Base-by-base conservation (phyloP, 2,888 invertebrate species). In the Drosophila nigritarsus region DNA sequence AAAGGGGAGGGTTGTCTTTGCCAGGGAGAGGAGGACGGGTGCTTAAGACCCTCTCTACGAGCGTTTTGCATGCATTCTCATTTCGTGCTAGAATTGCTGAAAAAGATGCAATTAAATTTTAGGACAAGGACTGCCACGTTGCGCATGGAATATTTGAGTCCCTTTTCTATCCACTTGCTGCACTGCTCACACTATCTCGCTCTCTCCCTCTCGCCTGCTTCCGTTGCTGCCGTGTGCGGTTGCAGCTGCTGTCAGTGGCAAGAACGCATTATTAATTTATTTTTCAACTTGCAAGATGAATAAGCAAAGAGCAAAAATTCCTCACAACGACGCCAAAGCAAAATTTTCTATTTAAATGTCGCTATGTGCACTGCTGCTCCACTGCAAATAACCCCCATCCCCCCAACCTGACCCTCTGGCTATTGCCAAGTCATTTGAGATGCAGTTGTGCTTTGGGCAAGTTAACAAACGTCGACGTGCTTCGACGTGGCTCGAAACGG, bases 201-300 rank as follows among this genome's bases (percentile, higher is more conserved):
- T 54, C 40, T 72, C 48, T 60, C 53, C 71, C 51, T 61, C 58
- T 50, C 65, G 60, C 55, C 56, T 30, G 40, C 59, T 69, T 73
- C 65, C 68, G 11, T 32, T 11, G 32, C 32, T 32, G 32, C 32
- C 32, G 73, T 68, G 61, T 83, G 83, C 80, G 82, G 84, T 81
- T 89, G 81, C 89, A 81, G 85, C 83, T 84, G 83, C 89, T 87
- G 85, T 89, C 87, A 82, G 87, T 83, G 85, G 83, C 89, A 82
- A 87, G 82, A 89, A 83, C 83, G 87, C 84, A 87, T 89, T 87
- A 89, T 89, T 87, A 87, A 87, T 87, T 87, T 87, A 87, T 88
- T 87, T 87, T 87, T 83, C 87, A 86, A 87, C 85, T 85, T 86
- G 85, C 87, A 80, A 87, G 88, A 87, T 87, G 86, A 87, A 87